Evolutionary conservation across 2,888 invertebrate species (phyloP), one percentile per base, ranked within the genome.

Genomic region (Pseudolycoriella hygida): DNA sequence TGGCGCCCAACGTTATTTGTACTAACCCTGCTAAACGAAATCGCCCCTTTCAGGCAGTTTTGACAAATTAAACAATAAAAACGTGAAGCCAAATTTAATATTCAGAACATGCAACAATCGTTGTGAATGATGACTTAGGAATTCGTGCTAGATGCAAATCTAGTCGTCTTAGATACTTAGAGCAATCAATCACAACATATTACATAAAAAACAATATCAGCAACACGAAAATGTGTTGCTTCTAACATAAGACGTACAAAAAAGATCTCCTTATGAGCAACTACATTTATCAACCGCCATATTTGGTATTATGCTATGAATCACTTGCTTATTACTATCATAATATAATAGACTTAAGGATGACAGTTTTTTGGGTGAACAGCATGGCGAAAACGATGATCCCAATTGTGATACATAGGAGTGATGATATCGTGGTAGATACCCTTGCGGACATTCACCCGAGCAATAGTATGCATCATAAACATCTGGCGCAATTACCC

Each of bases 401-500:
- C 86, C 81, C 57, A 92, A 72, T 55, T 86, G 83, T 47, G 84
- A 78, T 56, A 93, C 70, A 65, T 92, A 88, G 8, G 90, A 89
- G 62, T 92, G 88, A 1, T 87, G 80, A 59, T 85, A 83, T 57
- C 81, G 80, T 58, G 86, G 88, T 49, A 89, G 68, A 60, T 88
- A 88, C 43, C 87, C 80, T 66, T 80, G 82, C 0, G 85, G 83
- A 63, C 97, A 97, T 56, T 93, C 89, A 6, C 97, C 94, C 45
- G 87, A 80, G 68, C 97, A 97, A 68, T 93, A 93, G 67, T 90
- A 89, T 6, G 96, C 94, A 57, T 88, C 85, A 69, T 94, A 97
- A 49, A 79, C 74, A 57, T 88, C 89, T 0, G 97, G 97, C 0
- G 93, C 93, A 48, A 97, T 89, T 56, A 97, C 87, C 81, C 93